Evolutionary conservation across 2,888 invertebrate species (phyloP), one percentile per base, ranked within the genome.

Genomic region (Nudaria mundana): DNA sequence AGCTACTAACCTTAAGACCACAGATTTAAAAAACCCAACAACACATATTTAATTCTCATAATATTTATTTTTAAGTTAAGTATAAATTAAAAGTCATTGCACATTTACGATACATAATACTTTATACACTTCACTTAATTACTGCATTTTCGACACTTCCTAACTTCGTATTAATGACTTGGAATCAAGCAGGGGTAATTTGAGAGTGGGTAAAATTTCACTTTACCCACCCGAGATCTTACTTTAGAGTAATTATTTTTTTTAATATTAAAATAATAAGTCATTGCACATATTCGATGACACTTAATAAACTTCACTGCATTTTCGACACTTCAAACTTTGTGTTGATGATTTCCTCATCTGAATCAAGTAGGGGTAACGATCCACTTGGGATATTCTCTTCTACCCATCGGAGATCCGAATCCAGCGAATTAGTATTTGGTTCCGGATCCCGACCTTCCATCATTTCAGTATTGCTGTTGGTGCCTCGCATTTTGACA

Each of bases 271-370:
- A 31, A 60, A 58, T 56, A 55, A 65, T 66, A 66, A 50, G 50
- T 46, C 48, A 46, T 46, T 57, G 54, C 52, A 66, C 63, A 66
- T 53, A 55, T 55, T 51, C 58, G 55, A 56, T 64, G 65, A 71
- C 66, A 73, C 65, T 70, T 67, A 66, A 65, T 72, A 71, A 61
- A 71, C 47, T 48, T 49, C 79, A 96, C 89, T 96, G 95, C 95
- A 96, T 96, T 86, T 96, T 96, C 35, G 95, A 95, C 52, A 95
- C 93, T 87, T 96, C 96, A 76, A 96, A 96, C 79, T 94, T 93
- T 2, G 95, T 94, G 62, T 93, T 95, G 63, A 95, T 93, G 36
- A 96, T 92, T 83, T 96, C 96, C 83, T 96, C 96, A 67, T 90
- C 96, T 87, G 71, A 96, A 78, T 69, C 95, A 77, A 59, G 92